These are phyloP conservation scores for Artibeus jamaicensis DNA, from an alignment of 2,797 vertebrate species.

Conservation along the genomic window DNA sequence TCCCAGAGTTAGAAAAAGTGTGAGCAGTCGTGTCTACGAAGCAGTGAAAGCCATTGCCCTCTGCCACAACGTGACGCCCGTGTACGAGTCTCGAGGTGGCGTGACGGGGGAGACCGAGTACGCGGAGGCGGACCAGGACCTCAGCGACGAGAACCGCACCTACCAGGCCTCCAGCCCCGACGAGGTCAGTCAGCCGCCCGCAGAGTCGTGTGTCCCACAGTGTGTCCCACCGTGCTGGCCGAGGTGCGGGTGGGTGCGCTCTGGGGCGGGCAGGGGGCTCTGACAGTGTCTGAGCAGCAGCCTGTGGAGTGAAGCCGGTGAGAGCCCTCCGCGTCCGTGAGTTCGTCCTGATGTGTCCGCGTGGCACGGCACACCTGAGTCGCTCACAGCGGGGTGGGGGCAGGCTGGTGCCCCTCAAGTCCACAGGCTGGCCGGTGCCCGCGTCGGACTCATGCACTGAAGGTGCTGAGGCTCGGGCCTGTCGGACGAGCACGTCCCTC, in stretches of 20 bases:
- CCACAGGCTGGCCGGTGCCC: background rate
- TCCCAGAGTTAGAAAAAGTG: conserved; percentile 94
- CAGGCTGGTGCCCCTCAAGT: too few species aligned
- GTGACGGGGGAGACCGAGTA: conserved; percentile 88
- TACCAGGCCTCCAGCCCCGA: conserved; percentile 99
- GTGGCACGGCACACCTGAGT: fast-evolving
- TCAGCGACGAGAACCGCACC: conserved; percentile 93
- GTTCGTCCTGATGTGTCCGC: background rate
- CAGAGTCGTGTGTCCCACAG: too few species aligned
- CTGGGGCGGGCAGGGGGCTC: background rate
- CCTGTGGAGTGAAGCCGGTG: background rate
- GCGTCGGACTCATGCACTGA: background rate
- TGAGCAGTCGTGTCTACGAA: conserved; percentile 94
- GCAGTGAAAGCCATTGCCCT: conserved; percentile 96
- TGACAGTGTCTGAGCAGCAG: background rate
- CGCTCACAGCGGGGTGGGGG: background rate
- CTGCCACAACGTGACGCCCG: conserved; percentile 97
- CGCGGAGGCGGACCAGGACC: conserved; percentile 95
- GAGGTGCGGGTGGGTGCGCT: too few species aligned
- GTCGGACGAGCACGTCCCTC: fast-evolving
- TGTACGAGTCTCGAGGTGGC: conserved; percentile 88
- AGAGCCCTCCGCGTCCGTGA: background rate
- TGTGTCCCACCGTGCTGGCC: too few species aligned
- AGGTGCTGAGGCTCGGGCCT: background rate
- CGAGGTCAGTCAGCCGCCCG: conserved; percentile 86